Evolutionary conservation across 2,797 vertebrate genomes (phyloP).

Genomic region (Otolemur crassicaudatus): DNA sequence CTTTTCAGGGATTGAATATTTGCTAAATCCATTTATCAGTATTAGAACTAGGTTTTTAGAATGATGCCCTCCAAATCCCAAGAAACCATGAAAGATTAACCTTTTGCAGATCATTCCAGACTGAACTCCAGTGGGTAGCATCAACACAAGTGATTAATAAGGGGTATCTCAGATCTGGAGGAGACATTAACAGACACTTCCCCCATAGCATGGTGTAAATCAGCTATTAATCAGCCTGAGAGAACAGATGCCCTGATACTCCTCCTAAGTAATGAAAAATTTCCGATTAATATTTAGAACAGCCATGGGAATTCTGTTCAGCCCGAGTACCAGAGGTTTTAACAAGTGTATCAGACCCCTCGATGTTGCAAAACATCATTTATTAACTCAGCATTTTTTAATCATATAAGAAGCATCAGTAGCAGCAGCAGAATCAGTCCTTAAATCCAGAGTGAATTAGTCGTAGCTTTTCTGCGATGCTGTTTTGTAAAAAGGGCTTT

Average conservation of each 20-base stretch:
- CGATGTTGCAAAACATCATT: neutral
- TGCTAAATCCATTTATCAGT: conserved; percentile 75
- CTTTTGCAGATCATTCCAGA: conserved; percentile 36
- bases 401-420: neutral
- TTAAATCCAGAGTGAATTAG: neutral
- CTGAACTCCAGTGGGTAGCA: conserved; percentile 1
- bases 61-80: conserved; percentile 62
- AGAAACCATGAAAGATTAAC: conserved; percentile 67
- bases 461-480: neutral
- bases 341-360: neutral
- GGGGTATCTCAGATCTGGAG: neutral
- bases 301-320: neutral
- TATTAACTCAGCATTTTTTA: neutral
- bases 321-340: neutral
- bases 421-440: neutral
- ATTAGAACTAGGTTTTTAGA: conserved; percentile 67
- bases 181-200: neutral
- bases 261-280: neutral
- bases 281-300: neutral
- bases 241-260: neutral
- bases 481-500: neutral
- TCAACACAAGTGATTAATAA: conserved; percentile 46
- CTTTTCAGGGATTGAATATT: conserved; percentile 64
- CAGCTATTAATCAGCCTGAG: conserved; percentile 6
- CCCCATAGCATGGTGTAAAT: neutral